Base-by-base conservation (phyloP, 2,888 invertebrate species). In the Argyresthia albistria region DNA sequence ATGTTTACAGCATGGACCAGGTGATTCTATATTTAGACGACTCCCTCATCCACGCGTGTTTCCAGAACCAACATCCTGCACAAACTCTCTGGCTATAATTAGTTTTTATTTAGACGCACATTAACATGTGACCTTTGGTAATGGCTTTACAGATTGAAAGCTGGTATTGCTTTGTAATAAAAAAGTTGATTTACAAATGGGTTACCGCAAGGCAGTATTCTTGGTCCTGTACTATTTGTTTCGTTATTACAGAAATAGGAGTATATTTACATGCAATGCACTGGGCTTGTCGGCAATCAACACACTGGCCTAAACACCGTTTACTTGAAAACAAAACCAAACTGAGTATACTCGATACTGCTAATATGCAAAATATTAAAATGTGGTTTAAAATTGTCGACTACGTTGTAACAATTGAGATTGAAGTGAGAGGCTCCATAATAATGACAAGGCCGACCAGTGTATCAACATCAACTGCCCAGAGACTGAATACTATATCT, bases 41-140 rank as follows among this genome's bases (percentile, higher is more conserved):
- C 50, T 53, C 39, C 35, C 35, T 37, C 43, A 12, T 45, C 45
- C 45, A 45, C 45, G 14, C 14, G 45, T 15, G 12, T 15, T 14
- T 9, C 14, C 9, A 15, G 1, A 2, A 25, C 25, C 25, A 25
- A 6, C 45, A 14, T 45, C 45, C 45, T 45, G 45, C 15, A 12
- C 15, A n/a, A 12, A 45, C 45, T 45, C 9, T 8, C 14, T 12
- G 15, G 45, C 7, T 45, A 45, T 9, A 14, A 12, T 45, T 45
- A 12, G 14, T 4, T 45, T 45, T 45, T 45, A 45, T 15, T 45
- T 45, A n/a, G 12, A 14, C 15, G 4, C 45, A 45, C 45, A 45
- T 45, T 45, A 45, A 45, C 45, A 45, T 45, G 45, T 45, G 45
- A 45, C 45, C 45, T 45, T 45, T 45, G 45, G 45, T 45, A 45